These are phyloP conservation scores for Tokudaia muenninki DNA, from an alignment of 2,797 vertebrate genomes.

Conservation along the genomic window DNA sequence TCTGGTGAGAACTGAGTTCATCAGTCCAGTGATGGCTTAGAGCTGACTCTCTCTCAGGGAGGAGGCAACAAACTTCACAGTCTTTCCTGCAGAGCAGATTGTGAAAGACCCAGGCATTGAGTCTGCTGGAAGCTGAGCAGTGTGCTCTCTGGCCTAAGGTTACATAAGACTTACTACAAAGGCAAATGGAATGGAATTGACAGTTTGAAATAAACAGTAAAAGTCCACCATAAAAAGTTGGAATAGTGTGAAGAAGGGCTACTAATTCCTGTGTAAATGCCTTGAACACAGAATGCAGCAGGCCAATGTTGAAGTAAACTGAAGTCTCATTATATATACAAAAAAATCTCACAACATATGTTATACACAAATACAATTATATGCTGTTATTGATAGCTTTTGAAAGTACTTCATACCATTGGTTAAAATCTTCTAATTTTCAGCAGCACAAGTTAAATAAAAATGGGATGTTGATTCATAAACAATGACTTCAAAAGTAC, in stretches of 20 bases:
- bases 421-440: neutral
- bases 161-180: conserved; percentile 64
- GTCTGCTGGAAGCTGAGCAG: conserved; percentile 56
- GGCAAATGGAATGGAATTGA: conserved; percentile 36
- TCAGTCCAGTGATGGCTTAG: conserved; percentile 66
- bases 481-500: neutral
- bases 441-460: conserved; percentile 5
- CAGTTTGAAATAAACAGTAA: conserved; percentile 77
- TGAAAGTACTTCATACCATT: neutral
- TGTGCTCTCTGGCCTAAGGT: conserved; percentile 62
- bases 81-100: conserved; percentile 30
- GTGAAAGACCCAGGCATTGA: conserved; percentile 25
- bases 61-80: neutral
- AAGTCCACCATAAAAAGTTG: conserved; percentile 7
- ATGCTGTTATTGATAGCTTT: neutral
- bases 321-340: neutral
- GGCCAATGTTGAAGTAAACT: neutral
- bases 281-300: conserved; percentile 48
- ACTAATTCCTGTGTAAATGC: neutral
- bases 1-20: conserved; percentile 67
- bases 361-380: neutral
- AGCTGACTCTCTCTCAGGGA: conserved; percentile 54
- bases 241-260: neutral
- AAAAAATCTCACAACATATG: too few species aligned
- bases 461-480: neutral